These are phyloP conservation scores for Drosophila punjabiensis DNA, from an alignment of 1,140 invertebrate species.

Conservation along the genomic window DNA sequence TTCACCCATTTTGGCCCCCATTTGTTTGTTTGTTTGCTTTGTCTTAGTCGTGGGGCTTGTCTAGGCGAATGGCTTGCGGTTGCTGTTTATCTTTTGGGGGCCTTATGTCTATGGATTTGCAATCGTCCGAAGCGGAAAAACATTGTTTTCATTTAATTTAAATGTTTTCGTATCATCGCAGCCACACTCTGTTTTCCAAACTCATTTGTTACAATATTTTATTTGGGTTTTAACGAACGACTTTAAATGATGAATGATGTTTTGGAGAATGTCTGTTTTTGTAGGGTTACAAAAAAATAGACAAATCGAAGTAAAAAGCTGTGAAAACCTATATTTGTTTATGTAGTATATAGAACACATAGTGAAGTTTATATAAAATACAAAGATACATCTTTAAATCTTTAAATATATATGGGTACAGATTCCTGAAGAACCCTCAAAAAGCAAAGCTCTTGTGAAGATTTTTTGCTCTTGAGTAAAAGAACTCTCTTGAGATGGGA, in stretches of 20 bases:
- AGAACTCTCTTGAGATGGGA: neutral
- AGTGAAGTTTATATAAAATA: too few species aligned
- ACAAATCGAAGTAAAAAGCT: neutral
- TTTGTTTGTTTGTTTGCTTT: conserved; percentile 54
- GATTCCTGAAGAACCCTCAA: neutral
- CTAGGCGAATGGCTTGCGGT: conserved; percentile 20
- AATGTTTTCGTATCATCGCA: conserved; percentile 60
- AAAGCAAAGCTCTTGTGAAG: neutral
- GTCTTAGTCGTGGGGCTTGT: conserved; percentile 39
- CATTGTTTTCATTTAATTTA: conserved; percentile 82
- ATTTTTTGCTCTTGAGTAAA: neutral
- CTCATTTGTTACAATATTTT: conserved; percentile 28
- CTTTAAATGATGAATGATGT: conserved; percentile 29
- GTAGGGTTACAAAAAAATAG: neutral
- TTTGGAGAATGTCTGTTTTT: conserved; percentile 7
- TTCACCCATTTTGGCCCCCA: conserved; percentile 10
- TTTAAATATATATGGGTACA: neutral
- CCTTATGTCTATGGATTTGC: conserved; percentile 40
- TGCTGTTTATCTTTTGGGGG: conserved; percentile 46
- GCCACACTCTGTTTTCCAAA: conserved; percentile 14
- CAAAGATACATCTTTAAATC: neutral
- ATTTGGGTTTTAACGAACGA: neutral
- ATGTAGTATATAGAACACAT: neutral
- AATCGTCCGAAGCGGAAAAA: conserved; percentile 61
- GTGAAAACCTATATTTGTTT: neutral